Percentiles rank a stretch among this genome's conserved stretches.
These are phyloP conservation scores for Maccullochella peelii DNA, from an alignment of 2,113 vertebrate species.

Conservation along the genomic window DNA sequence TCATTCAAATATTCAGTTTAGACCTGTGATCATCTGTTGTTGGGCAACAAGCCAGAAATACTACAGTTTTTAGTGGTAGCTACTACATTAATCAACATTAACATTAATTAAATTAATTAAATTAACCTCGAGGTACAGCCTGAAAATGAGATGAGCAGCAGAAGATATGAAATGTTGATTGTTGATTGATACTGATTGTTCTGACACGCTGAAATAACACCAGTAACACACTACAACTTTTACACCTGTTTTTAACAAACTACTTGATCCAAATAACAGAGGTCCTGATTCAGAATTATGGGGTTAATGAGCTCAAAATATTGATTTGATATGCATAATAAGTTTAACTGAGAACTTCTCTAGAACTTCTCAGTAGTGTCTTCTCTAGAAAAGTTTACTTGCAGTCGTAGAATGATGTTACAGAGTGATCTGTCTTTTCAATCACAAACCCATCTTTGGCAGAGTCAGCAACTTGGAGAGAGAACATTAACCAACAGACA, in stretches of 20 bases:
- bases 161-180: background rate
- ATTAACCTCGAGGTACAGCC: background rate
- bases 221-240: background rate
- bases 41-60: background rate
- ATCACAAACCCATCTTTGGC: background rate
- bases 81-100: background rate
- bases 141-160: background rate
- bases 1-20: background rate
- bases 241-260: background rate
- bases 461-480: background rate
- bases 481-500: background rate
- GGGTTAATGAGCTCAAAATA: background rate
- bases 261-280: background rate
- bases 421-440: background rate
- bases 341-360: too few relatives aligned
- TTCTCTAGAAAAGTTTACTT: too few relatives aligned
- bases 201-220: background rate
- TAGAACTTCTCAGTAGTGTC: too few relatives aligned
- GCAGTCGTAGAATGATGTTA: background rate
- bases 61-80: background rate
- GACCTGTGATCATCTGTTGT: background rate
- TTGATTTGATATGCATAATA: background rate
- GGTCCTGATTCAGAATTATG: background rate
- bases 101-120: slow-evolving; percentile 15
- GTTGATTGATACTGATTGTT: background rate